These are phyloP conservation scores for Pterophyllum scalare DNA, from an alignment of 2,113 vertebrate genomes.

Conservation along the genomic window DNA sequence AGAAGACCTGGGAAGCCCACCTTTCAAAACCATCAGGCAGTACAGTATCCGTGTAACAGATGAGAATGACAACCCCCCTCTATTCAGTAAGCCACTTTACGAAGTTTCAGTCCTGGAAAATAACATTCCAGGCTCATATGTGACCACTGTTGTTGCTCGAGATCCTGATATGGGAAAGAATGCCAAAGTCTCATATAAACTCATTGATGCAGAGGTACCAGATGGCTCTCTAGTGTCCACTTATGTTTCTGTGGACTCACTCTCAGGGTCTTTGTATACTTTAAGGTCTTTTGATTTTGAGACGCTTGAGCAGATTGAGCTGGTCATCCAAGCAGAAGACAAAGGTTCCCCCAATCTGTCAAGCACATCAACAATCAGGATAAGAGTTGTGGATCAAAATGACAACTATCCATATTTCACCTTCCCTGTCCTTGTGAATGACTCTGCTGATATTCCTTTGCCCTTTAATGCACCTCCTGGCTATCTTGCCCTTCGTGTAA, in stretches of 20 bases:
- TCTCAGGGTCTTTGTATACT: slow-evolving; percentile 71
- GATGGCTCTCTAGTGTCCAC: slow-evolving; percentile 59
- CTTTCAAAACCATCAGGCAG: slow-evolving; percentile 77
- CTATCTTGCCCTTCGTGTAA: slow-evolving; percentile 67
- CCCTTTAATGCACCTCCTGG: slow-evolving; percentile 65
- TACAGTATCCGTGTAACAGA: slow-evolving; percentile 81
- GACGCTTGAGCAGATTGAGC: slow-evolving; percentile 66
- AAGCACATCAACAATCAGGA: slow-evolving; percentile 56
- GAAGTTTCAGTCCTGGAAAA: slow-evolving; percentile 82
- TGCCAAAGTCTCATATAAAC: slow-evolving; percentile 73
- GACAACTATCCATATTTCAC: slow-evolving; percentile 76
- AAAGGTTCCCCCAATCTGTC: slow-evolving; percentile 65
- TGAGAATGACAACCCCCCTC: slow-evolving; percentile 82
- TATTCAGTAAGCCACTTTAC: slow-evolving; percentile 77
- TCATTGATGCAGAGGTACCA: slow-evolving; percentile 65
- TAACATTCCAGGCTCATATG: slow-evolving; percentile 81
- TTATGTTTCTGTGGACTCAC: slow-evolving; percentile 71
- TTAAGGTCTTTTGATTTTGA: slow-evolving; percentile 75
- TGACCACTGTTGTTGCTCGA: slow-evolving; percentile 78
- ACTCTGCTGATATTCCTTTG: slow-evolving; percentile 70
- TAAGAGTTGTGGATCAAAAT: slow-evolving; percentile 79
- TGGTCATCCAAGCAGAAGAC: slow-evolving; percentile 73
- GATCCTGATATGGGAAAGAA: slow-evolving; percentile 78
- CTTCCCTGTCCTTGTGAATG: slow-evolving; percentile 62
- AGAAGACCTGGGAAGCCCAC: slow-evolving; percentile 80